Evolutionary conservation across 2,888 invertebrate species (phyloP).

Genomic region (Clostera curtula): DNA sequence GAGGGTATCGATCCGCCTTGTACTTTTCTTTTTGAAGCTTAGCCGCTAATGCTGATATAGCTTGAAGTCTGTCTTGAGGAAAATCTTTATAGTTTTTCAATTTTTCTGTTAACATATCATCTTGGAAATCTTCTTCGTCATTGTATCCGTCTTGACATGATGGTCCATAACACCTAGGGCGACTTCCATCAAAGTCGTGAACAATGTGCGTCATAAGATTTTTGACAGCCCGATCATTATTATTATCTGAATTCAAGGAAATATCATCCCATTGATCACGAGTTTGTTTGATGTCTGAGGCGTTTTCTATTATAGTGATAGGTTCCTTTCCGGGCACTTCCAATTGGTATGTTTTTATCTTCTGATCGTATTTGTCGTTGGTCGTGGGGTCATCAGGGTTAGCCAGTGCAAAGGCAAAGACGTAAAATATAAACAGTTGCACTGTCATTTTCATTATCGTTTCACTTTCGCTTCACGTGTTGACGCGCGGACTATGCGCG

Average conservation of each 20-base stretch:
- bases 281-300: conserved; percentile 19
- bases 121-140: conserved; percentile 67
- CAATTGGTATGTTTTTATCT: conserved; percentile 67
- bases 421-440: conserved; percentile 43
- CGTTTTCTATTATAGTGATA: conserved; percentile 74
- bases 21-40: conserved; percentile 65
- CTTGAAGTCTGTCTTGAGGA: conserved; percentile 55
- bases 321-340: conserved; percentile 74
- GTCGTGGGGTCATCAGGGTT: conserved; percentile 44
- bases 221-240: conserved; percentile 48
- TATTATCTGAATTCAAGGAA: conserved; percentile 23
- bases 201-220: conserved; percentile 61
- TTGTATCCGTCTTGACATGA: conserved; percentile 57
- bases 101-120: conserved; percentile 76
- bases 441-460: conserved; percentile 62
- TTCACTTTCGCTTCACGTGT: conserved; percentile 66
- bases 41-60: conserved; percentile 57
- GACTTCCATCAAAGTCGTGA: conserved; percentile 46
- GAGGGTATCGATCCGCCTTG: conserved; percentile 33
- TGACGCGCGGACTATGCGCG: conserved; percentile 48
- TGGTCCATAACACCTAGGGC: conserved; percentile 62
- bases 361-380: conserved; percentile 49
- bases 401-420: conserved; percentile 38
- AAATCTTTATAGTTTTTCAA: conserved; percentile 61
- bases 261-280: conserved; percentile 35